These are phyloP conservation scores for Pachypanchax playfairii DNA, from an alignment of 2,113 vertebrate genomes.

Conservation along the genomic window DNA sequence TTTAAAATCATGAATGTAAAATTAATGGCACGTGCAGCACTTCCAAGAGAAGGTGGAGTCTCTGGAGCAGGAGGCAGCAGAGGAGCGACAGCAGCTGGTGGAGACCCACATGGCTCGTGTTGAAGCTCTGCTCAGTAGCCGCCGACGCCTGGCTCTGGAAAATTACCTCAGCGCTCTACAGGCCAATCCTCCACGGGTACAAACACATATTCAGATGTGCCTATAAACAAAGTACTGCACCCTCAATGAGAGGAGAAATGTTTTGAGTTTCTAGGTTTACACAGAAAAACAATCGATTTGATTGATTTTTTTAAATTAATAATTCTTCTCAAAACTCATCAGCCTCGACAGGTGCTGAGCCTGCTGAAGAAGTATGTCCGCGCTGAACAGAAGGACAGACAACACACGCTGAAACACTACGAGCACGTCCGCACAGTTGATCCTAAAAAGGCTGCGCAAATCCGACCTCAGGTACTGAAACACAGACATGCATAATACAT, in stretches of 20 bases:
- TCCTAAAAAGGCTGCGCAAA: constrained; percentile 94
- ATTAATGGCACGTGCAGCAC: constrained; percentile 76
- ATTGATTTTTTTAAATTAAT: not conserved
- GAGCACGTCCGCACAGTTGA: constrained; percentile 92
- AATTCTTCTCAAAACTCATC: constrained; percentile 8
- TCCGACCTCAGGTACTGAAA: constrained; percentile 90
- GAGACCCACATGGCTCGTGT: constrained; percentile 96
- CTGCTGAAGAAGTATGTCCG: constrained; percentile 91
- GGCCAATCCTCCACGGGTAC: constrained; percentile 88
- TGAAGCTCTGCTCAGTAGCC: constrained; percentile 93
- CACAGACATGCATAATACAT: too few relatives aligned
- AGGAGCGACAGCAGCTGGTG: constrained; percentile 96
- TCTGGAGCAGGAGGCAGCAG: constrained; percentile 93
- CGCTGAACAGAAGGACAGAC: constrained; percentile 92
- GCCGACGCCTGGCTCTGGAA: constrained; percentile 90
- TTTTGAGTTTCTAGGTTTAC: too few relatives aligned
- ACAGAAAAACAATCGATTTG: too few relatives aligned
- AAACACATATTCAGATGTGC: constrained; percentile 6
- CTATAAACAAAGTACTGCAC: too few relatives aligned
- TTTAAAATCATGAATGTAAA: not conserved
- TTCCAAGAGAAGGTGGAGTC: constrained; percentile 96
- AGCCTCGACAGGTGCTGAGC: constrained; percentile 92
- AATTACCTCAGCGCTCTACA: constrained; percentile 92
- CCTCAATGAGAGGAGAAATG: too few relatives aligned
- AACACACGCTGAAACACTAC: constrained; percentile 94